Base-by-base conservation (phyloP, 2,113 vertebrate genomes). In the Dryoscopus gambensis region DNA sequence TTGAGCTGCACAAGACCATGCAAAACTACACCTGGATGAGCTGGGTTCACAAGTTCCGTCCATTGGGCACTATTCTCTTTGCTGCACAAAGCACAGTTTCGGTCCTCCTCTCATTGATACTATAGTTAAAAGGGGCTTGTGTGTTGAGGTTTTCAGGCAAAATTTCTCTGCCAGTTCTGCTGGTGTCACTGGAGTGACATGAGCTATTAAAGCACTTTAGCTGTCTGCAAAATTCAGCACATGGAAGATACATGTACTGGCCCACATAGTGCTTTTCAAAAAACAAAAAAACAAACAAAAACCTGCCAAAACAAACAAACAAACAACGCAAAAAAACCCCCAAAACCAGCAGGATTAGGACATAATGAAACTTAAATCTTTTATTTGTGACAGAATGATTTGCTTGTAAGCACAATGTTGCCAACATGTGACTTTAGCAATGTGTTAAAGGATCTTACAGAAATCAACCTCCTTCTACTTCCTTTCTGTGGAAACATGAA, bases 161-260 rank as follows among this genome's bases (percentile, higher is more conserved):
- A 65, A 78, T 52, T 47, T 75, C 17, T 63, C 49, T 84, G 11
- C 20, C 13, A 31, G 13, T 74, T 89, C 39, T 63, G 19, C 27
- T 77, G 27, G 3, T 62, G 33, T 84, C 87, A 89, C 15, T 59
- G 35, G 33, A 73, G 13, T 40, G 19, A 85, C 13, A 23, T 42
- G 44, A 71, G 17, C 22, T 79, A 68, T 37, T 69, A 62, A 19
- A 79, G 6, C 31, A 84, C 25, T 31, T 28, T 19, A 82, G 46
- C 20, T 89, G 40, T 33, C 62, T 60, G 33, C 39, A 94, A 73
- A 90, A 83, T 69, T 74, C n/a, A 56, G 22, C 31, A 62, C 49
- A 42, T 0, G 0, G 44, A 90, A 63, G 30, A 30, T 74, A n/a
- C 3, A 7, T 7, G 18, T 69, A 20, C 65, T 70, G 73, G 19